Evolutionary conservation across 2,797 vertebrate genomes (phyloP).

Genomic region (Borostomias antarcticus): DNA sequence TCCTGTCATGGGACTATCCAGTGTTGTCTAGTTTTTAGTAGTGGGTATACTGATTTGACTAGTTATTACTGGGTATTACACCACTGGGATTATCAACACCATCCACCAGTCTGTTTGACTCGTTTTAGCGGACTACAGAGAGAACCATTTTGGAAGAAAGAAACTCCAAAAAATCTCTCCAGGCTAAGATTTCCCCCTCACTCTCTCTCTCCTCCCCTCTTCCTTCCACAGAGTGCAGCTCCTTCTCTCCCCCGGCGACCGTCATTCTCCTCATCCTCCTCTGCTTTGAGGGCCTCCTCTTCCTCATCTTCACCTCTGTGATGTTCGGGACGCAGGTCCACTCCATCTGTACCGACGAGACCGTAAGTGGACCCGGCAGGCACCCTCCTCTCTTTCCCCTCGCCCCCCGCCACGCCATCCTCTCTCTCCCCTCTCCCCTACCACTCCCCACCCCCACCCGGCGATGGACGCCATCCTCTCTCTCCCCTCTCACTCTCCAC

Average conservation of each 20-base stretch:
- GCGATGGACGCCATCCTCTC: no score
- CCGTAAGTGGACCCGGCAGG: constrained; percentile 78
- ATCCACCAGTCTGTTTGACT: no score
- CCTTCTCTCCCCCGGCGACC: constrained; percentile 92
- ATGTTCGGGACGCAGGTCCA: constrained; percentile 99
- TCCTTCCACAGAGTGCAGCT: constrained; percentile 90
- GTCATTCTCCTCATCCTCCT: constrained; percentile 96
- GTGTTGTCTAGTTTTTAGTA: neutral
- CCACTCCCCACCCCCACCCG: no score
- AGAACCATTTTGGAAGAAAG: no score
- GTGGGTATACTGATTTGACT: no score
- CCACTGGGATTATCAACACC: no score
- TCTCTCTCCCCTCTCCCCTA: no score
- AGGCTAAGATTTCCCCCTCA: neutral
- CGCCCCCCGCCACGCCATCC: neutral
- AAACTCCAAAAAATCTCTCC: no score
- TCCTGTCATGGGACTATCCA: neutral
- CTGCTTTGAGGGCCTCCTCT: constrained; percentile 95
- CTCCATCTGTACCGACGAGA: constrained; percentile 96
- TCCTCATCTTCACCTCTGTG: constrained; percentile 95
- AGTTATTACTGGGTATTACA: no score
- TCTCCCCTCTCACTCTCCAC: no score
- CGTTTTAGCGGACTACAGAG: no score
- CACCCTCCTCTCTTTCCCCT: no score
- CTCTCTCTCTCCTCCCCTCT: neutral